Evolutionary conservation across 2,888 invertebrate genomes (phyloP), one percentile per base, ranked within the genome.

Genomic region (Troilus luridus): DNA sequence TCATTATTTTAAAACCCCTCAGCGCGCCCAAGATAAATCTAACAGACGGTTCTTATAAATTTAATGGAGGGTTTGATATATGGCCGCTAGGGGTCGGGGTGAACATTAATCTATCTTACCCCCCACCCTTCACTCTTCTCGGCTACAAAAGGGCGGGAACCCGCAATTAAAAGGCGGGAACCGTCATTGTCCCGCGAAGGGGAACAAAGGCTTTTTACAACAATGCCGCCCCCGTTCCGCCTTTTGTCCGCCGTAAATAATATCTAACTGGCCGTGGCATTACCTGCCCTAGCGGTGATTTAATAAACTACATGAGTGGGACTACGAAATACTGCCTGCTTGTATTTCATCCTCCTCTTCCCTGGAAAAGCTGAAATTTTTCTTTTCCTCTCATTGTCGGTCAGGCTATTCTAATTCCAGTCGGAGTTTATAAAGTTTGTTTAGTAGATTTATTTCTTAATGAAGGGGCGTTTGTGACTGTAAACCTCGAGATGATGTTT

Each of bases 41-140:
- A 90, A 77, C 90, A 90, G 90, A 90, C 62, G 90, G 90, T 90
- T 90, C 90, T 90, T 90, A 90, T 90, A 90, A 90, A 90, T 90
- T 90, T 90, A 90, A 90, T 90, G 90, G 90, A 90, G 90, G 90
- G 85, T 90, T 90, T 90, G 77, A 90, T 90, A 90, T 90, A 90
- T 90, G 62, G 90, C 77, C 81, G 81, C 67, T 21, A 67, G 81
- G 59, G 90, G 90, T 77, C 59, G 90, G 90, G 77, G 59, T 56
- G 81, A 24, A 59, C 72, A 90, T 90, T 90, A 90, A 90, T 90
- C 90, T 90, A 90, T 90, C 90, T 90, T 90, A 90, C 89, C 67
- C 89, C 41, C 64, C 54, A 81, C 77, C 77, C 77, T 81, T 81
- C 77, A 81, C 77, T 81, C 77, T 81, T 17, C 77, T 81, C 77